Evolutionary conservation across 2,888 invertebrate genomes (phyloP).

Genomic region (Meganola albula): DNA sequence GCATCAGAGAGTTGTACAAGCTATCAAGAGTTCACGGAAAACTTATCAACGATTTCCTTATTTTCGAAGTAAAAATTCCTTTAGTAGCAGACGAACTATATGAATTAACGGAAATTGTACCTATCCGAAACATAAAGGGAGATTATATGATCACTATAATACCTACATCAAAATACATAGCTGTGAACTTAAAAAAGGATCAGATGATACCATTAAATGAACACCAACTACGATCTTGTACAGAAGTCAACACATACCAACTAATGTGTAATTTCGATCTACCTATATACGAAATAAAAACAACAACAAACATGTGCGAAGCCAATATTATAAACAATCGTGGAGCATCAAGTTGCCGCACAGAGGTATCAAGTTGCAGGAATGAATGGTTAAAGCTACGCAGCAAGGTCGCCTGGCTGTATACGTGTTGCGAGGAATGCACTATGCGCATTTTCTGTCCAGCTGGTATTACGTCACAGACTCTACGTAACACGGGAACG

Average conservation of each 20-base stretch:
- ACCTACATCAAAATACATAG: too few species aligned
- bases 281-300: constrained; percentile 1
- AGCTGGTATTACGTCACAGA: constrained; percentile 1
- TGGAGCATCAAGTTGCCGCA: background rate
- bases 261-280: constrained; percentile 2
- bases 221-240: background rate
- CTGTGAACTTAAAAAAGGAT: too few species aligned
- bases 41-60: background rate
- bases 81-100: background rate
- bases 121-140: background rate
- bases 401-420: constrained; percentile 1
- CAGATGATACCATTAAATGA: too few species aligned
- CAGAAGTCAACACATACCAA: background rate
- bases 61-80: background rate
- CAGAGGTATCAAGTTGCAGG: constrained; percentile 3
- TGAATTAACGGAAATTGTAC: background rate
- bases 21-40: background rate
- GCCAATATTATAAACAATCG: constrained; percentile 3
- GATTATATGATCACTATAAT: too few species aligned
- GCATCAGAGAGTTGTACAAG: background rate
- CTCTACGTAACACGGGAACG: background rate
- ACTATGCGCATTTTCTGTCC: constrained; percentile 1
- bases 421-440: constrained; percentile 1
- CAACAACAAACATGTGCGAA: background rate
- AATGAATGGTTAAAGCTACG: background rate